These are phyloP conservation scores for Narcine bancroftii DNA, from an alignment of 2,113 vertebrate species.

Conservation along the genomic window DNA sequence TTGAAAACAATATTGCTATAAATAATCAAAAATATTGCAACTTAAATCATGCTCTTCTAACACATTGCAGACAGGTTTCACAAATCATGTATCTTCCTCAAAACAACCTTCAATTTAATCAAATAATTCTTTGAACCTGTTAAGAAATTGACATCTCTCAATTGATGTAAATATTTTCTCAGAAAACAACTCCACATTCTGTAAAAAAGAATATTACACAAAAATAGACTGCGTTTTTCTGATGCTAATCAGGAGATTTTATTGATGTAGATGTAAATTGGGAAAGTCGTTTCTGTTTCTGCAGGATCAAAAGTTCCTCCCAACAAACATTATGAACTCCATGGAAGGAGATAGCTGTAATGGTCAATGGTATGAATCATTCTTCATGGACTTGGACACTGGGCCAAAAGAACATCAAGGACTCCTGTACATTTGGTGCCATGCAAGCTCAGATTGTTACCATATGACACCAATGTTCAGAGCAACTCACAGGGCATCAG, in stretches of 20 bases:
- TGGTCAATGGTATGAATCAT: too few species aligned
- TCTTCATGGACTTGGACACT: too few species aligned
- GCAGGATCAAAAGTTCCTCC: too few species aligned
- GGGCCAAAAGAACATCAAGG: too few species aligned
- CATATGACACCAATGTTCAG: too few species aligned
- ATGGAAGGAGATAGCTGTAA: too few species aligned
- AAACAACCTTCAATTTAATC: not conserved
- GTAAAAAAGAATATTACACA: not conserved
- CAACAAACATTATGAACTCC: too few species aligned
- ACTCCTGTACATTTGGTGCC: too few species aligned
- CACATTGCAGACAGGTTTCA: not conserved
- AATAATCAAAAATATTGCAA: not conserved
- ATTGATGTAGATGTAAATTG: not conserved
- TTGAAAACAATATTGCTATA: not conserved
- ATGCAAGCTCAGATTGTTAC: too few species aligned
- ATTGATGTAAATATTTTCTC: not conserved
- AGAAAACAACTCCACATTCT: not conserved
- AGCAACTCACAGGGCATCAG: too few species aligned
- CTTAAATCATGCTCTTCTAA: not conserved
- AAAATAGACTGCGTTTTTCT: not conserved
- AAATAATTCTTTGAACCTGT: not conserved
- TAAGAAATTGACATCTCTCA: not conserved
- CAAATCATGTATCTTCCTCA: not conserved
- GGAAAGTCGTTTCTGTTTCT: too few species aligned
- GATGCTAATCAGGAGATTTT: not conserved